Percentiles rank a stretch among this genome's conserved stretches.
Conservation (phyloP, 2,888 invertebrate genomes). For the Rhingia campestris region DNA sequence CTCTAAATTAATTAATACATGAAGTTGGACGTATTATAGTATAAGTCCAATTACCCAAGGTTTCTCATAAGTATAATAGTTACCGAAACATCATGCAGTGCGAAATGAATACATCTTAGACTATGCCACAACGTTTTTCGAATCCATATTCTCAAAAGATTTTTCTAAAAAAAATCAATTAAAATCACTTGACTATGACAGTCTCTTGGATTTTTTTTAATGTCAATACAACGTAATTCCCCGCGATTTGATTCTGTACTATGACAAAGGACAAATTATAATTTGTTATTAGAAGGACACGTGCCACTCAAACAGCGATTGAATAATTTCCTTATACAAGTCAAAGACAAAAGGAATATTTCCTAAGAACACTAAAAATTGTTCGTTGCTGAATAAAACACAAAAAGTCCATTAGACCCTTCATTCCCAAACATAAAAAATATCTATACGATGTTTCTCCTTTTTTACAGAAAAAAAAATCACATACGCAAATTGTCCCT, state of each 20-base stretch:
- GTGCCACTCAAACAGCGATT: slow-evolving; percentile 40
- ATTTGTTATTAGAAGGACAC: slow-evolving; percentile 33
- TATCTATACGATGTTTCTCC: neutral
- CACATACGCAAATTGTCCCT: slow-evolving; percentile 8
- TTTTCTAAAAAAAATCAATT: too few relatives aligned
- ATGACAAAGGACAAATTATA: slow-evolving; percentile 47
- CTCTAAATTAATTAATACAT: too few relatives aligned
- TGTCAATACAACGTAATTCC: too few relatives aligned
- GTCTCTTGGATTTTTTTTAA: too few relatives aligned
- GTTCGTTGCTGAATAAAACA: slow-evolving; percentile 36
- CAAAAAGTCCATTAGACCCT: slow-evolving; percentile 51
- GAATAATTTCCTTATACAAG: slow-evolving; percentile 28
- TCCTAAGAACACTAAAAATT: neutral
- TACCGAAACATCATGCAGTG: too few relatives aligned
- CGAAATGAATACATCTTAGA: too few relatives aligned
- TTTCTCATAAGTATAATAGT: too few relatives aligned
- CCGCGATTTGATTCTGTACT: neutral
- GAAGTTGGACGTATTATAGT: too few relatives aligned
- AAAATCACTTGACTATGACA: too few relatives aligned
- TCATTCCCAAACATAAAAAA: neutral
- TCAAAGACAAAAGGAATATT: slow-evolving; percentile 7
- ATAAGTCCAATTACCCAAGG: too few relatives aligned
- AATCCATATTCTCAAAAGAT: too few relatives aligned
- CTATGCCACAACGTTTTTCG: too few relatives aligned
- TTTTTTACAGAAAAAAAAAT: neutral